Conservation (phyloP, 2,888 invertebrate species). For the Calephelis perditalis region DNA sequence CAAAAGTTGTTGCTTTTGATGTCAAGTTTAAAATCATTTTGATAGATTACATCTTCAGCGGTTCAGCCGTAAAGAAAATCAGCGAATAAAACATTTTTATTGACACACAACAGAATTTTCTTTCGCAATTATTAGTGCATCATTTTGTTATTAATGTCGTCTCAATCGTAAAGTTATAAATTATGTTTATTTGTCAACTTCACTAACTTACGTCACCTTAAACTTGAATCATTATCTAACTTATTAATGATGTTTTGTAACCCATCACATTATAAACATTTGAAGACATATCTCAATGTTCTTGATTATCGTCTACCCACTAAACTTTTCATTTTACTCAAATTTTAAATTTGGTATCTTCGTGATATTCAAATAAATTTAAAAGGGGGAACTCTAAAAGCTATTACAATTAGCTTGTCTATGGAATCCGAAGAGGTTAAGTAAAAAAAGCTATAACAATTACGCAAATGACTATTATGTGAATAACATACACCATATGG, state of each 20-base stretch:
- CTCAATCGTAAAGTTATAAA: too few species aligned
- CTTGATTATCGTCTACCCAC: not conserved
- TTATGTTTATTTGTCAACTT: not conserved
- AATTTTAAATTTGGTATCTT: not conserved
- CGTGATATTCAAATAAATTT: not conserved
- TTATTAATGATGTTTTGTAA: slow-evolving; percentile 2
- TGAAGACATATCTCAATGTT: not conserved
- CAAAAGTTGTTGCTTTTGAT: too few species aligned
- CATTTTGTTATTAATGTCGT: too few species aligned
- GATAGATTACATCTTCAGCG: too few species aligned
- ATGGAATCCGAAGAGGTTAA: slow-evolving; percentile 2
- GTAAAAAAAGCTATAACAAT: slow-evolving; percentile 2
- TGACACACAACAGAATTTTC: too few species aligned
- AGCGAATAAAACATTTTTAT: too few species aligned
- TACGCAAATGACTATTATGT: slow-evolving; percentile 1
- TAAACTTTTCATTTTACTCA: not conserved
- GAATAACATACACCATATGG: slow-evolving; percentile 9
- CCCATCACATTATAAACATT: not conserved
- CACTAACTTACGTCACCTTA: not conserved
- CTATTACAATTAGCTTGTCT: not conserved
- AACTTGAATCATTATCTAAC: not conserved
- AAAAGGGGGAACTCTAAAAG: not conserved
- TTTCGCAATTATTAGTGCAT: too few species aligned
- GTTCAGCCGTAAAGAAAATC: too few species aligned
- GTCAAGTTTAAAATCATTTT: too few species aligned